Conservation (phyloP, 2,888 invertebrate genomes). For the Synergus gifuensis region DNA sequence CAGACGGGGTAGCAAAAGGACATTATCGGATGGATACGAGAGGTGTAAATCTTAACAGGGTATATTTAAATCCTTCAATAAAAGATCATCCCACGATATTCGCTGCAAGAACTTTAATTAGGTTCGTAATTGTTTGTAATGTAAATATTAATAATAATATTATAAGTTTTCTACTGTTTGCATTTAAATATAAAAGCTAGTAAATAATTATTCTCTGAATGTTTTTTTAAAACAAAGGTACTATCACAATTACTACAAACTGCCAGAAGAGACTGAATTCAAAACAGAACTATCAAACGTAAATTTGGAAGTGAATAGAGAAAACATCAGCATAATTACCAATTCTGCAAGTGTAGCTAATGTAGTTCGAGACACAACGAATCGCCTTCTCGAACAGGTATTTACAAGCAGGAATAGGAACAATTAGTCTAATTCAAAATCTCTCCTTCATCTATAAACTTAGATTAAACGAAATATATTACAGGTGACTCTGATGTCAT, state of each 20-base stretch:
- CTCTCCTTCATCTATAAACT: neutral
- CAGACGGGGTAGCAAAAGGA: conserved; percentile 92
- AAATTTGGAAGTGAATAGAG: conserved; percentile 56
- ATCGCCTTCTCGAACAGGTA: conserved; percentile 71
- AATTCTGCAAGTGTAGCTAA: conserved; percentile 58
- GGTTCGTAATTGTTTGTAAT: conserved; percentile 76
- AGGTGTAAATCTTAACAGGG: conserved; percentile 92
- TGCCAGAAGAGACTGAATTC: conserved; percentile 78
- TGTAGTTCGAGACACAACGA: conserved; percentile 66
- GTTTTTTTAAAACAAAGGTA: conserved; percentile 78
- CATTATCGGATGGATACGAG: conserved; percentile 92
- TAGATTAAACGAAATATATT: conserved; percentile 27
- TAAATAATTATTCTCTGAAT: neutral
- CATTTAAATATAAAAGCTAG: neutral
- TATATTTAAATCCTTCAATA: conserved; percentile 89
- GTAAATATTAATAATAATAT: conserved; percentile 49
- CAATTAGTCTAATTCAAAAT: neutral
- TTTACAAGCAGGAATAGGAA: conserved; percentile 36
- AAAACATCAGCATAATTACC: conserved; percentile 47
- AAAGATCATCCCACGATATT: conserved; percentile 90
- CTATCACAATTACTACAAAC: conserved; percentile 84
- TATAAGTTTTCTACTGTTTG: too few species aligned
- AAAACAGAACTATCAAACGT: conserved; percentile 53
- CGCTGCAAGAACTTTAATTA: conserved; percentile 88
- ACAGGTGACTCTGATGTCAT: conserved; percentile 72